These are phyloP conservation scores for Lynx canadensis DNA, from an alignment of 2,113 vertebrate genomes.

Conservation along the genomic window DNA sequence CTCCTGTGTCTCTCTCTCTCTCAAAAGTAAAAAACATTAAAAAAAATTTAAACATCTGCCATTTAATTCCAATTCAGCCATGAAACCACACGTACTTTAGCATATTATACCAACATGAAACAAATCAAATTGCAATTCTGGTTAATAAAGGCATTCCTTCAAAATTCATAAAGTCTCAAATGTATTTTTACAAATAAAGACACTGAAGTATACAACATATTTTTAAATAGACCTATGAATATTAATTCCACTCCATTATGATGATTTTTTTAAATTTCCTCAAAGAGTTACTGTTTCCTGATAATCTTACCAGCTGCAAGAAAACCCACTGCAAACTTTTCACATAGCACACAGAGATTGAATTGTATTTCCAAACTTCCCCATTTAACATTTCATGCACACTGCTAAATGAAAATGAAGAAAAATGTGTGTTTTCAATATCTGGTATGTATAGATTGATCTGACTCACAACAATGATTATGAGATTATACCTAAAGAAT, in stretches of 20 bases:
- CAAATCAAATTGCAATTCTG: constrained; percentile 47
- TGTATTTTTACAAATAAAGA: neutral
- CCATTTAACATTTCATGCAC: neutral
- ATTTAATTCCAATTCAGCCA: constrained; percentile 50
- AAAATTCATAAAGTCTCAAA: neutral
- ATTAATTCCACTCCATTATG: constrained; percentile 42
- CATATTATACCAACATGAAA: constrained; percentile 9
- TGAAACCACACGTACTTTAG: constrained; percentile 12
- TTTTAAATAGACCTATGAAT: constrained; percentile 11
- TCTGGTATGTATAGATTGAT: neutral
- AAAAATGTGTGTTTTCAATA: neutral
- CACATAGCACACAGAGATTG: neutral
- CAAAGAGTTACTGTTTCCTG: constrained; percentile 25
- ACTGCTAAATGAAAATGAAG: constrained; percentile 43
- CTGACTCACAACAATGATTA: neutral
- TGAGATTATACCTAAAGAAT: neutral
- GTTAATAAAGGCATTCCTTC: constrained; percentile 48
- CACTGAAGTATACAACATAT: neutral
- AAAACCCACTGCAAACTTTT: neutral
- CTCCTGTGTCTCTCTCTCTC: no score
- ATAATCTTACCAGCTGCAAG: constrained; percentile 14
- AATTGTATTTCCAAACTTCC: neutral
- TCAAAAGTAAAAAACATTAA: no score
- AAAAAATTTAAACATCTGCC: constrained; percentile 19
- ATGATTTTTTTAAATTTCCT: constrained; percentile 49